Evolutionary conservation across 1,140 invertebrate genomes (phyloP).

Genomic region (Thaumatotibia leucotreta): DNA sequence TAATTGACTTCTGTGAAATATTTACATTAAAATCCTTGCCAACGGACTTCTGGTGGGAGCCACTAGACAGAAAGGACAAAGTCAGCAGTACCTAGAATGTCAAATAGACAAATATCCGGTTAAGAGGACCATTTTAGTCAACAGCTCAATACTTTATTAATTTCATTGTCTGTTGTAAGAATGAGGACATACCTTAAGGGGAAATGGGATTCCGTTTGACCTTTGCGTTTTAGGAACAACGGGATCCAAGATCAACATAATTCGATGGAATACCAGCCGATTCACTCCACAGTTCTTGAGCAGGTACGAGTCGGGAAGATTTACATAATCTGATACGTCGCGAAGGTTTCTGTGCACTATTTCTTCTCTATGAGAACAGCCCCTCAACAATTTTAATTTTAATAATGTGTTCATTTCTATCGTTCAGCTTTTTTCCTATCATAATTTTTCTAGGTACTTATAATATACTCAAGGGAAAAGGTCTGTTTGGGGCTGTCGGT

Average conservation of each 20-base stretch:
- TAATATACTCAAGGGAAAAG: neutral
- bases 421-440: neutral
- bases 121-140: neutral
- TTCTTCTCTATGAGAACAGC: slow-evolving; percentile 30
- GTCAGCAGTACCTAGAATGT: slow-evolving; percentile 35
- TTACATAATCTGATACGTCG: slow-evolving; percentile 32
- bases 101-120: neutral
- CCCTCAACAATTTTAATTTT: slow-evolving; percentile 38
- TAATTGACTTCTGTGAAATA: slow-evolving; percentile 45
- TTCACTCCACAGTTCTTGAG: slow-evolving; percentile 36
- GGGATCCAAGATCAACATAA: slow-evolving; percentile 37
- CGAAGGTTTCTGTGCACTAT: slow-evolving; percentile 23
- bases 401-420: slow-evolving; percentile 35
- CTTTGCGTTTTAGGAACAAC: slow-evolving; percentile 41
- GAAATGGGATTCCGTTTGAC: slow-evolving; percentile 45
- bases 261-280: slow-evolving; percentile 32
- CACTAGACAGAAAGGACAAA: slow-evolving; percentile 39
- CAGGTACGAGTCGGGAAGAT: slow-evolving; percentile 35
- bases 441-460: too few species aligned
- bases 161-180: neutral
- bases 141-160: neutral
- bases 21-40: slow-evolving; percentile 41
- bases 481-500: neutral
- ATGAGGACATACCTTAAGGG: slow-evolving; percentile 32
- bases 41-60: slow-evolving; percentile 40